phyloP scores from a whole-genome alignment of 2,888 invertebrate genomes.

The Listrodromus nycthemerus region DNA sequence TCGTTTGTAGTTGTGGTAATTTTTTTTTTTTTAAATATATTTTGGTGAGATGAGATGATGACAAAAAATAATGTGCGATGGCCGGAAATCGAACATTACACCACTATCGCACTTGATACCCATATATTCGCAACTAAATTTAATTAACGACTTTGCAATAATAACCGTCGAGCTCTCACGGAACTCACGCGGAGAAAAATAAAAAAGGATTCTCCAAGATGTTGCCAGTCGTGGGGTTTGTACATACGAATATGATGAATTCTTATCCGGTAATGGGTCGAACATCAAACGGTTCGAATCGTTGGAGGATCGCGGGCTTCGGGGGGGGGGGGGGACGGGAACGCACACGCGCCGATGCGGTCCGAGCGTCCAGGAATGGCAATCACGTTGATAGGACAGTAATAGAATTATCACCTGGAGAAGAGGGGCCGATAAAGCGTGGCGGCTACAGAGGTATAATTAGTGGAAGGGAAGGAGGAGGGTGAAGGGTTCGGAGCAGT shows the following conservation, averaged over 20 bases:
- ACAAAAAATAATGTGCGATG: conserved; percentile 69
- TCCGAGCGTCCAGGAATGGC: conserved; percentile 80
- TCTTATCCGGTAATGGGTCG: conserved; percentile 52
- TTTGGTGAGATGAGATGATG: background rate
- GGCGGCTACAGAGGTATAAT: conserved; percentile 80
- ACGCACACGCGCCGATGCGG: conserved; percentile 74
- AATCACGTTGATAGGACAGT: conserved; percentile 83
- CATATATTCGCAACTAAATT: background rate
- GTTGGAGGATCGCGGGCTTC: conserved; percentile 9
- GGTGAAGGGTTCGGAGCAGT: conserved; percentile 50
- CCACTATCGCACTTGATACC: conserved; percentile 71
- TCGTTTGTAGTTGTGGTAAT: too few species aligned
- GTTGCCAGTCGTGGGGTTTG: too few species aligned
- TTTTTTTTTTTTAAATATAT: background rate
- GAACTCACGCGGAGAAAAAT: too few species aligned
- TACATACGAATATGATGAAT: conserved; percentile 5
- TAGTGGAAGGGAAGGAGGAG: conserved; percentile 75
- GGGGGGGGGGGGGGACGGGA: too few species aligned
- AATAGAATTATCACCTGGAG: conserved; percentile 83
- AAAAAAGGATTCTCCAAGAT: too few species aligned
- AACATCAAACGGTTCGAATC: conserved; percentile 62
- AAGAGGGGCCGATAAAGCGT: conserved; percentile 78
- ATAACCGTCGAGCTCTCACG: background rate
- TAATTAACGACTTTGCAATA: background rate
- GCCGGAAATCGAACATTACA: conserved; percentile 75